Conservation (phyloP, 1,140 invertebrate genomes). For the Neuroterus valhalla region DNA sequence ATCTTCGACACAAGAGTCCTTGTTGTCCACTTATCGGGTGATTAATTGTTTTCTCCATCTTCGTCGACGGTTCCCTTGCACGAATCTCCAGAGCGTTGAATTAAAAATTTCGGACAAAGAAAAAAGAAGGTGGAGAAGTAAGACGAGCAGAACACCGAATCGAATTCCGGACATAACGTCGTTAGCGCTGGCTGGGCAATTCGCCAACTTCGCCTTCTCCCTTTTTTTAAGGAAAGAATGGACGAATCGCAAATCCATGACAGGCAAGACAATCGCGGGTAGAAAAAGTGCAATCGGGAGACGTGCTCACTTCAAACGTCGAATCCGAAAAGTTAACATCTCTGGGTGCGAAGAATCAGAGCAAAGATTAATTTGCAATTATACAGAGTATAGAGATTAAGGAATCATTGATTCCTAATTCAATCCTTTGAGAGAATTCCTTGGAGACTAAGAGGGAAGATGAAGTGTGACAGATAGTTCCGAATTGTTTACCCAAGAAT, state of each 20-base stretch:
- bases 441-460: no score
- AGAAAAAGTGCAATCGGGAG: not conserved
- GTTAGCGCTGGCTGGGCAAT: slow-evolving; percentile 8
- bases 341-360: no score
- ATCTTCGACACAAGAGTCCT: no score
- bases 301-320: not conserved
- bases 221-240: not conserved
- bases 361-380: not conserved
- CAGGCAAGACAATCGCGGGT: not conserved
- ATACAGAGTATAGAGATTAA: not conserved
- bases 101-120: not conserved
- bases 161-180: slow-evolving; percentile 12
- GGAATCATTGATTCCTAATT: not conserved
- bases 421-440: no score
- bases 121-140: no score
- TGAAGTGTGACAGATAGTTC: no score
- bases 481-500: no score
- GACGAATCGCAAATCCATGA: not conserved
- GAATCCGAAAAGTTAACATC: not conserved
- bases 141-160: not conserved
- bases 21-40: slow-evolving; percentile 1
- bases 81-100: not conserved
- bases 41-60: not conserved
- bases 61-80: no score
- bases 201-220: not conserved